A percentile compares a stretch with the other conserved stretches of the same genome.
Evolutionary conservation across 2,113 vertebrate genomes (phyloP).

Genomic region (Morphnarchus princeps): DNA sequence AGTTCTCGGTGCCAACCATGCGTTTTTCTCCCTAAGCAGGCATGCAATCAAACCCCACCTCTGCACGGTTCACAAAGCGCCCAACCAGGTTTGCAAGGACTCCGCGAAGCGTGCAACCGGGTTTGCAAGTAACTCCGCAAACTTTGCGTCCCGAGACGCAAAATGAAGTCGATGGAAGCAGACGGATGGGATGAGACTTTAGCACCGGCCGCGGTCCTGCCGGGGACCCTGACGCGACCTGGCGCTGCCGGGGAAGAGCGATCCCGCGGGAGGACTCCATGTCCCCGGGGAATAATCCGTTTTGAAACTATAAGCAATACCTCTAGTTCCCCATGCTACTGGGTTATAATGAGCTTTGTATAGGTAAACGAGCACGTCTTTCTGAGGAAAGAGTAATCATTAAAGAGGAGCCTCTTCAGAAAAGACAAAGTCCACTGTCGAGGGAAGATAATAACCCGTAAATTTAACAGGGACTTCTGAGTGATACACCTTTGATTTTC

Average conservation of each 20-base stretch:
- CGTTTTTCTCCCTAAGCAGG: neutral
- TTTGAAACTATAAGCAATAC: neutral
- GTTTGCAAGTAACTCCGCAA: neutral
- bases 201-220: accelerated
- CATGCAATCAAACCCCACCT: neutral
- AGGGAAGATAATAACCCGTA: neutral
- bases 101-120: accelerated
- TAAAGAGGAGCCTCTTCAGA: constrained; percentile 37
- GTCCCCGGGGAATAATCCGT: neutral
- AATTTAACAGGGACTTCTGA: neutral
- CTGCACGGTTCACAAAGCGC: neutral
- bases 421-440: constrained; percentile 50
- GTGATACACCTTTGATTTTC: neutral
- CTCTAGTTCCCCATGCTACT: neutral
- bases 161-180: neutral
- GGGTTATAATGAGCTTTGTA: neutral
- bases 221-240: accelerated
- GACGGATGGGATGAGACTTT: too few species aligned
- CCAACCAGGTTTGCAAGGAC: neutral
- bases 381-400: constrained; percentile 56
- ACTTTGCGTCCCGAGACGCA: neutral
- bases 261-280: neutral
- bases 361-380: neutral
- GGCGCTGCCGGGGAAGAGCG: neutral
- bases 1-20: accelerated